Evolutionary conservation across 1,140 invertebrate species (phyloP), one percentile per base, ranked within the genome.

Genomic region (Chironomus tepperi): DNA sequence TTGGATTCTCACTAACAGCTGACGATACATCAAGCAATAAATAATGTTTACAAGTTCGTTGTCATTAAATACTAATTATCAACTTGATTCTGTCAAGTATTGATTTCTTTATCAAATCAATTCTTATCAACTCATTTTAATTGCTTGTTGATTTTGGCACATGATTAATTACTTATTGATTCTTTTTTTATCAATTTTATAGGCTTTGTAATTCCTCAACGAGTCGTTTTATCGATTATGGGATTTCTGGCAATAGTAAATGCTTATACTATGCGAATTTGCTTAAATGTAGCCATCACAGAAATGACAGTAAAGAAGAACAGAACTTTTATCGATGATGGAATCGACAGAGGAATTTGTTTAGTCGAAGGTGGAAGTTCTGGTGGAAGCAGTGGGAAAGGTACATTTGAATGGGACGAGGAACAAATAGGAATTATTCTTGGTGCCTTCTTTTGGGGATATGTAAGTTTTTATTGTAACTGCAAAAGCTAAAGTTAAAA

Each of bases 221-320:
- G 91, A 83, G 91, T 89, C 84, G 86, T 93, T 65, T 87, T 95
- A 79, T 90, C 91, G 0, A 82, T 95, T 9, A 90, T 96, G 89
- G 93, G 92, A 24, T 95, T 96, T 79, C 80, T 93, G 76, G 93
- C 91, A 12, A 87, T 95, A 21, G 87, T 90, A n/a, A 94, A 93
- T 79, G 91, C 95, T 0, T 97, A 96, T 80, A 90, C 93, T 10
- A 92, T 97, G 90, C 85, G 95, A 34, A 90, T 94, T 1, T 93
- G 92, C 77, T 84, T 97, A 6, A 95, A 93, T 77, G 88, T 97
- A 34, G 93, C 94, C 5, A 95, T 97, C 77, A 95, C 95, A 12
- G 91, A 94, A 78, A 95, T 97, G 92, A 91, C 89, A 1, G 7
- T 80, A 0, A 80, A 80, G 34, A 78, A 74, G 65, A 81, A 83